Base-by-base conservation (phyloP, 2,113 vertebrate genomes). In the Clinocottus analis region DNA sequence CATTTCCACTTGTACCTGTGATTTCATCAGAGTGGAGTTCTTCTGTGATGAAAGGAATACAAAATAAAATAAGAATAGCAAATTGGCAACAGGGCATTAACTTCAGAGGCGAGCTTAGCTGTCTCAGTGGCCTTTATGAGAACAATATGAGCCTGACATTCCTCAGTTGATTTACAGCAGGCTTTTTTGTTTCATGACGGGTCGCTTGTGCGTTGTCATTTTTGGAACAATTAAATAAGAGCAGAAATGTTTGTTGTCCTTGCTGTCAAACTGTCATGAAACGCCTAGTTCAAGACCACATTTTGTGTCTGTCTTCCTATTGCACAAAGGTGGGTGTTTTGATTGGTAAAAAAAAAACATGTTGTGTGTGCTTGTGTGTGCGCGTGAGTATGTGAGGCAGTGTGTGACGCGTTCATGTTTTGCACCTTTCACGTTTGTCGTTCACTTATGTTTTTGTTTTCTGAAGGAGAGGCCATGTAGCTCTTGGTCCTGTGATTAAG, bases 241-340 rank as follows among this genome's bases (percentile, higher is more conserved):
- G 71, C 65, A 19, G 65, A 77, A 14, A 23, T 79, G 71, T 86
- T 56, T 67, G 61, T 70, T 21, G 66, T 88, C 75, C 66, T 74
- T 31, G 45, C 63, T 85, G 82, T 87, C 81, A 83, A 69, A 87
- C 81, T 94, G 93, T 95, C 96, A 95, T 95, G 95, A 95, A 94
- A 95, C 87, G 93, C 94, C 95, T 95, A 94, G 94, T 96, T 94
- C 85, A 69, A 94, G 87, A 89, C 76, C 79, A 94, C 95, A 95
- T 37, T 94, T 92, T 94, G 94, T 95, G 96, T 95, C 92, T 96
- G 95, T 97, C 96, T 96, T 96, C 95, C 89, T 93, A 89, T 93
- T 94, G 96, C 97, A 96, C 96, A 96, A 94, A 90, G 92, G 89
- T 95, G 92, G 94, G 94, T 96, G 95, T 93, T 85, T 75, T 90